Evolutionary conservation across 2,113 vertebrate species (phyloP).

Genomic region (Ictidomys tridecemlineatus): DNA sequence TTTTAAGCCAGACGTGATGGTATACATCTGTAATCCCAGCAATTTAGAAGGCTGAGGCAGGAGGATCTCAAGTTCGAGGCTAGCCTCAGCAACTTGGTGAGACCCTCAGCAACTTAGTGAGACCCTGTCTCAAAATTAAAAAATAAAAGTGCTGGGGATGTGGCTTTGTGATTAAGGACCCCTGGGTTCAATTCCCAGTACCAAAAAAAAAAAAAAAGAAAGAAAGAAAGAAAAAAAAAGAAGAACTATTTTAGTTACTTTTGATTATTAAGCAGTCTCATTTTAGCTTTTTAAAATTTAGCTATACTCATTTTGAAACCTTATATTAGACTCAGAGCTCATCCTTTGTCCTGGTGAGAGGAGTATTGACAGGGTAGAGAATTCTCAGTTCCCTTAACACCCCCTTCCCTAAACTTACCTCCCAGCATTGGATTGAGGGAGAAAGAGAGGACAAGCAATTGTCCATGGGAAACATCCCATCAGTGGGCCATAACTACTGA

Average conservation of each 20-base stretch:
- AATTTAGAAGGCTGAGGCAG: too few relatives aligned
- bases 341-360: not conserved
- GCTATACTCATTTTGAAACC: not conserved
- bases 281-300: not conserved
- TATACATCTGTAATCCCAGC: too few relatives aligned
- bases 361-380: not conserved
- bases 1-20: too few relatives aligned
- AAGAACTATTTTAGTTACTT: not conserved
- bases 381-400: not conserved
- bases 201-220: too few relatives aligned
- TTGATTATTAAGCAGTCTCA: conserved; percentile 1
- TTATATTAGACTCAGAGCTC: not conserved
- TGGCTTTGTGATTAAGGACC: not conserved
- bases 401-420: not conserved
- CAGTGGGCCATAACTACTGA: not conserved
- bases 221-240: too few relatives aligned
- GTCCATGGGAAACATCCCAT: not conserved
- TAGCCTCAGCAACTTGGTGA: not conserved
- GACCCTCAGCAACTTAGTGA: not conserved
- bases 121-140: not conserved
- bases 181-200: not conserved
- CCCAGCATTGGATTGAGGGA: not conserved
- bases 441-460: not conserved
- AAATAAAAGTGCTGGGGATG: not conserved
- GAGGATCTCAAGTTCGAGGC: not conserved